phyloP scores from a whole-genome alignment of 1,140 invertebrate genomes.

The Psix sp. region DNA sequence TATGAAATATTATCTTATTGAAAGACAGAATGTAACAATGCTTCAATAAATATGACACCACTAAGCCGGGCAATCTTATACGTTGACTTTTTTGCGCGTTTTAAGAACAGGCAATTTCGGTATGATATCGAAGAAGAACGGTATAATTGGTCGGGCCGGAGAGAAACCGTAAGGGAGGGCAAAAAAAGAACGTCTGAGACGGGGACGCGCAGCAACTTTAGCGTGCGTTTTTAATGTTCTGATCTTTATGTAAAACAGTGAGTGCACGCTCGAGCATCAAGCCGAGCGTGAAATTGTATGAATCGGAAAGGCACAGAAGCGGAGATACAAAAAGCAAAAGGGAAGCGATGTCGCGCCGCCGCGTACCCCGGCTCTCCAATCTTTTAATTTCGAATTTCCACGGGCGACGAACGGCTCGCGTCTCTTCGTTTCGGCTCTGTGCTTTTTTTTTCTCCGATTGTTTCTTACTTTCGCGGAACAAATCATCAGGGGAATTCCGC shows the following conservation, averaged over 20 bases:
- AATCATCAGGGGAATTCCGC: slow-evolving; percentile 16
- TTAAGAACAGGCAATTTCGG: slow-evolving; percentile 62
- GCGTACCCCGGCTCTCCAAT: no score
- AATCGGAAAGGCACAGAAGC: slow-evolving; percentile 62
- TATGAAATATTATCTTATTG: no score
- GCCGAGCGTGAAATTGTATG: slow-evolving; percentile 66
- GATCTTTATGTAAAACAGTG: slow-evolving; percentile 67
- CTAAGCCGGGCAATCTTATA: slow-evolving; percentile 19
- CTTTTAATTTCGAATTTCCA: slow-evolving; percentile 65
- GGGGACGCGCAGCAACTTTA: slow-evolving; percentile 51
- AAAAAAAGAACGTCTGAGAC: slow-evolving; percentile 34
- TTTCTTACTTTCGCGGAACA: slow-evolving; percentile 39
- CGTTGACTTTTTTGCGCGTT: slow-evolving; percentile 46
- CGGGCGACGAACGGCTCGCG: slow-evolving; percentile 36
- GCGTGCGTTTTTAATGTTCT: slow-evolving; percentile 66
- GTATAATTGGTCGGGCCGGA: slow-evolving; percentile 59
- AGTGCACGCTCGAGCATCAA: slow-evolving; percentile 63
- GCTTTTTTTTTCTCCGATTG: slow-evolving; percentile 14
- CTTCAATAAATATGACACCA: no score
- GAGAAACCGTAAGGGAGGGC: slow-evolving; percentile 27
- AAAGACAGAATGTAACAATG: neutral
- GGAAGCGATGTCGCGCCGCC: slow-evolving; percentile 47
- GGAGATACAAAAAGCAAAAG: slow-evolving; percentile 64
- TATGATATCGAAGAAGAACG: slow-evolving; percentile 57
- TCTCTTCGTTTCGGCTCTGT: slow-evolving; percentile 28